Conservation (phyloP, 2,113 vertebrate species). For the Patagioenas fasciata region DNA sequence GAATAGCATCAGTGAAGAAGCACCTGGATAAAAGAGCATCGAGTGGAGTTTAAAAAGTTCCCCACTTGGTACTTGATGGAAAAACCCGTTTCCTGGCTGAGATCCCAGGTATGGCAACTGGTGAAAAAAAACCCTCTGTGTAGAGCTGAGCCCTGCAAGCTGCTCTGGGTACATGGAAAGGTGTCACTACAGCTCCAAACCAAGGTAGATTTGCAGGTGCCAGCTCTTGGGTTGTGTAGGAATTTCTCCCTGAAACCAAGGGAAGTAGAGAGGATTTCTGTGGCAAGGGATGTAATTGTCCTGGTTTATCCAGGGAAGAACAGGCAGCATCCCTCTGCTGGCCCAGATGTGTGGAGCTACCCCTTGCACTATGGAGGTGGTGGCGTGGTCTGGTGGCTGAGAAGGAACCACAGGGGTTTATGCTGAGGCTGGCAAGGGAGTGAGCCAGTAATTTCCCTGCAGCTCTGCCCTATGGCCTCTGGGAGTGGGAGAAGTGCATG, state of each 20-base stretch:
- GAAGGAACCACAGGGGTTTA: neutral
- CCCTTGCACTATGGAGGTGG: neutral
- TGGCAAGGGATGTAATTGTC: rapidly evolving
- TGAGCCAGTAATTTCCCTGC: too few relatives aligned
- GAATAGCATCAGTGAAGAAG: neutral
- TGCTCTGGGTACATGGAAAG: rapidly evolving
- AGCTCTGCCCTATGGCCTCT: neutral
- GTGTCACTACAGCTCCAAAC: neutral
- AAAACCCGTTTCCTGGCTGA: neutral
- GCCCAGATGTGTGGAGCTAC: rapidly evolving
- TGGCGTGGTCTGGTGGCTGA: neutral
- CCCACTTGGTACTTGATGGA: neutral
- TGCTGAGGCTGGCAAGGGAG: neutral
- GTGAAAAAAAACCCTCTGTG: neutral
- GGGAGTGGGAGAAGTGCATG: neutral
- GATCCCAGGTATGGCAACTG: neutral
- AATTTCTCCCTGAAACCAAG: neutral
- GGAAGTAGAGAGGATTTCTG: neutral
- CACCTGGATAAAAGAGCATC: neutral
- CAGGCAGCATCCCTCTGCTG: neutral
- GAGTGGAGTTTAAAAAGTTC: neutral
- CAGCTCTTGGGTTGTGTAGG: neutral
- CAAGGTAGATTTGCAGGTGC: neutral
- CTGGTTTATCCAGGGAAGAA: neutral
- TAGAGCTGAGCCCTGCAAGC: neutral